phyloP scores from a whole-genome alignment of 2,888 invertebrate species.

The Darwinula stevensoni region DNA sequence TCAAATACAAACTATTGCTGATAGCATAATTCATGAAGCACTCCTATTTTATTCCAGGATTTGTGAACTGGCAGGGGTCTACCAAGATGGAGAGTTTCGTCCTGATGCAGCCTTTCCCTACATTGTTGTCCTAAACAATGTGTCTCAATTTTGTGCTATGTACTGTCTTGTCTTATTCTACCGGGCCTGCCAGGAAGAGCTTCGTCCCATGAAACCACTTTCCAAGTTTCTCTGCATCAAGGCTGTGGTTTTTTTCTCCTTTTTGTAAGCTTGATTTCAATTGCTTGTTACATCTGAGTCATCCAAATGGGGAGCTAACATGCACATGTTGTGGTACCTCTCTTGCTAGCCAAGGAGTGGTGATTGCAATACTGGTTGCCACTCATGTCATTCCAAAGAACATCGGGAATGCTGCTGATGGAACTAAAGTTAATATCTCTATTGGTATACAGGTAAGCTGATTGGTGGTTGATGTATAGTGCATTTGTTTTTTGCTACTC shows the following conservation, averaged over 20 bases:
- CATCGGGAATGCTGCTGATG: too few relatives aligned
- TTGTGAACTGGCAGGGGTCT: slow-evolving; percentile 52
- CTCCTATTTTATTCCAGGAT: too few relatives aligned
- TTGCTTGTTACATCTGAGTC: too few relatives aligned
- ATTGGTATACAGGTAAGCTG: too few relatives aligned
- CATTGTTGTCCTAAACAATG: slow-evolving; percentile 53
- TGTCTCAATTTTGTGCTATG: slow-evolving; percentile 87
- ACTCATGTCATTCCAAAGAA: slow-evolving; percentile 44
- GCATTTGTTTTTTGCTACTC: too few relatives aligned
- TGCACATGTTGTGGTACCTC: too few relatives aligned
- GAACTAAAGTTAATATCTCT: too few relatives aligned
- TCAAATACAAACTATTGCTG: slow-evolving; percentile 25
- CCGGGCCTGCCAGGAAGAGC: slow-evolving; percentile 50
- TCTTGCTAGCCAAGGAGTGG: slow-evolving; percentile 75
- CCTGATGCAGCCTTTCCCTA: slow-evolving; percentile 64
- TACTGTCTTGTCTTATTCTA: slow-evolving; percentile 84
- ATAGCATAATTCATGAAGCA: too few relatives aligned
- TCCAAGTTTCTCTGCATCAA: slow-evolving; percentile 90
- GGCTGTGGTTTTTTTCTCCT: slow-evolving; percentile 88
- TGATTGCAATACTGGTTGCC: slow-evolving; percentile 59
- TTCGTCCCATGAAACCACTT: slow-evolving; percentile 71
- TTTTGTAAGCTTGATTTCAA: slow-evolving; percentile 53
- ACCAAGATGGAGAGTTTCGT: slow-evolving; percentile 69
- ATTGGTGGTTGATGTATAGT: too few relatives aligned
- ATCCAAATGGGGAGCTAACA: slow-evolving; percentile 26